Evolutionary conservation across 1,140 invertebrate species (phyloP), one percentile per base, ranked within the genome.

Genomic region (Pseudomyrmex pallidus): DNA sequence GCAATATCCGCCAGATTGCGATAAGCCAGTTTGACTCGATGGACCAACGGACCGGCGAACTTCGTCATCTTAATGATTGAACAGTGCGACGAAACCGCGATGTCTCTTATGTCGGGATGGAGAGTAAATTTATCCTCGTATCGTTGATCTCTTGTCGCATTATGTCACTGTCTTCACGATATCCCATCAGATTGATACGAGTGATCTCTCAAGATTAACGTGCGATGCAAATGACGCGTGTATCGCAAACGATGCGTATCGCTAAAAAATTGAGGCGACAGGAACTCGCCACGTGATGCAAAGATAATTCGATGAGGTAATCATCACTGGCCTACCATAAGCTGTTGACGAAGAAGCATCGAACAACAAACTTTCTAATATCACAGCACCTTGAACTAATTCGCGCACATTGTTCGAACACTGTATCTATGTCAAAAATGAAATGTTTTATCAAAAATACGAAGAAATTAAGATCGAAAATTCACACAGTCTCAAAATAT

Each of bases 21-120:
- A 68, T 87, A 87, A 7, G 25, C 80, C 59, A 83, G 74, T 59
- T 84, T 89, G 25, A 85, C 62, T 46, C 84, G 76, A 56, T 86
- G 82, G 4, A 88, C 82, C n/a, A 87, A 74, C 2, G 70, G 85
- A n/a, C 77, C 74, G 0, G 20, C 52, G 15, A 88, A 87, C 62
- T 83, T 88, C 4, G 62, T 64, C 78, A 83, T 90, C 48, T 83
- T 12, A 10, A 20, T 20, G 13, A 20, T 13, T 8, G 22, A 20
- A 35, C 73, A 5, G 22, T 10, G 20, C n/a, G 20, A 64, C 48
- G 15, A 2, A 9, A 50, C 3, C 2, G 2, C 12, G 22, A 22
- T 15, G 0, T 56, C 25, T 64, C 20, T 9, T n/a, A 8, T 7
- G 20, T 63, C 35, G 17, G 15, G 17, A 8, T 35, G 0, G 5